Evolutionary conservation across 92 coral and sea anemone genomes (phyloP).

Genomic region (Zoanthus sansibaricus): DNA sequence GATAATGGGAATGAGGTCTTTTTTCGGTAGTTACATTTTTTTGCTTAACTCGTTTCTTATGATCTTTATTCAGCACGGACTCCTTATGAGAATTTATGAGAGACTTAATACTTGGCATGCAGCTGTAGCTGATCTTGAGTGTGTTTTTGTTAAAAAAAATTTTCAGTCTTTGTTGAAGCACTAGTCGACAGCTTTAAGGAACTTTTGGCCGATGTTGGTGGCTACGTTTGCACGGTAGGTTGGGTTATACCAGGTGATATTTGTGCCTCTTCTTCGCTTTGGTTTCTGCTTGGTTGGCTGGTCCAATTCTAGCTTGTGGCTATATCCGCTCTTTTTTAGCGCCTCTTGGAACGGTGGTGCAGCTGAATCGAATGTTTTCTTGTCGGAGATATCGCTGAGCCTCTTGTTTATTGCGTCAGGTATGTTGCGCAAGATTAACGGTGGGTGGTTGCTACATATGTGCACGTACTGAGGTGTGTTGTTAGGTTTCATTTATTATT

Average conservation of each 20-base stretch:
- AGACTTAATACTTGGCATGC: no score
- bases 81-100: no score
- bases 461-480: background rate
- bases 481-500: background rate
- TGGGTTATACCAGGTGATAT: conserved; percentile 22
- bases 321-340: background rate
- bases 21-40: no score
- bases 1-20: no score
- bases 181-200: no score
- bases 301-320: background rate
- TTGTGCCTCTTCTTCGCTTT: background rate
- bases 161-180: no score
- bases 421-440: conserved; percentile 15
- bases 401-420: background rate
- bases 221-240: background rate
- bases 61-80: no score
- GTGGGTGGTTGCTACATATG: conserved; percentile 24
- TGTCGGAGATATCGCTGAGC: background rate
- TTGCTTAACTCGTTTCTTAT: no score
- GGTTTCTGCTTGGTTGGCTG: background rate
- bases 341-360: background rate
- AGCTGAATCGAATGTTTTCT: conserved; percentile 18
- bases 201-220: no score
- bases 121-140: no score
- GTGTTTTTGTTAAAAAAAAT: no score